Conservation (phyloP, 2,888 invertebrate genomes). For the Drosophila robusta region DNA sequence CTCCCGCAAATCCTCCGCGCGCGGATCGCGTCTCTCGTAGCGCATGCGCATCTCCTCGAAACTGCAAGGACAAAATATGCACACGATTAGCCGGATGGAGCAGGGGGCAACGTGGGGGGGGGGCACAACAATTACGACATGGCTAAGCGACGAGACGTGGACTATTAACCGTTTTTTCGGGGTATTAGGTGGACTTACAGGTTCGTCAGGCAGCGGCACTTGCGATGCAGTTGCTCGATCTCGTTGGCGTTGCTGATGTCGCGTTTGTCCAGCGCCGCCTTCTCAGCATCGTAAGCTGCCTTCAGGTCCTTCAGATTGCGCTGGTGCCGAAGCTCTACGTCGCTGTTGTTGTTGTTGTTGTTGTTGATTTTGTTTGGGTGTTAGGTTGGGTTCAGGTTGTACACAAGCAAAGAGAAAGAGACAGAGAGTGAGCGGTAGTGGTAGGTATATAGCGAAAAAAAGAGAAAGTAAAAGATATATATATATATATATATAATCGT, state of each 20-base stretch:
- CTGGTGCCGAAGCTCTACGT: slow-evolving; percentile 85
- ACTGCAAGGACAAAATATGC: slow-evolving; percentile 70
- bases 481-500: slow-evolving; percentile 33
- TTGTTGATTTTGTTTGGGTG: slow-evolving; percentile 25
- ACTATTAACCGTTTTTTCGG: not conserved
- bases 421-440: slow-evolving; percentile 5
- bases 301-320: slow-evolving; percentile 84
- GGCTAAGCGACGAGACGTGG: slow-evolving; percentile 54
- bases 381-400: slow-evolving; percentile 35
- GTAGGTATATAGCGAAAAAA: slow-evolving; percentile 49
- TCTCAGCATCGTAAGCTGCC: slow-evolving; percentile 84
- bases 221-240: slow-evolving; percentile 87
- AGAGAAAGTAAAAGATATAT: slow-evolving; percentile 51
- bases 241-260: slow-evolving; percentile 86
- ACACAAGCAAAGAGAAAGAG: slow-evolving; percentile 49
- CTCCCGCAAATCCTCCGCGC: slow-evolving; percentile 86
- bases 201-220: slow-evolving; percentile 87
- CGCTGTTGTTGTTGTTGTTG: slow-evolving; percentile 69
- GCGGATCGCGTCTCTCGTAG: slow-evolving; percentile 87
- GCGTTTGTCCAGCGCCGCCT: slow-evolving; percentile 84
- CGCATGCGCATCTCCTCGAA: slow-evolving; percentile 87
- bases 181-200: slow-evolving; percentile 84
- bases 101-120: not conserved
- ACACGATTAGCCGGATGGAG: not conserved
- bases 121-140: slow-evolving; percentile 56